Evolutionary conservation across 2,797 vertebrate genomes (phyloP).

Genomic region (Erethizon dorsatum): DNA sequence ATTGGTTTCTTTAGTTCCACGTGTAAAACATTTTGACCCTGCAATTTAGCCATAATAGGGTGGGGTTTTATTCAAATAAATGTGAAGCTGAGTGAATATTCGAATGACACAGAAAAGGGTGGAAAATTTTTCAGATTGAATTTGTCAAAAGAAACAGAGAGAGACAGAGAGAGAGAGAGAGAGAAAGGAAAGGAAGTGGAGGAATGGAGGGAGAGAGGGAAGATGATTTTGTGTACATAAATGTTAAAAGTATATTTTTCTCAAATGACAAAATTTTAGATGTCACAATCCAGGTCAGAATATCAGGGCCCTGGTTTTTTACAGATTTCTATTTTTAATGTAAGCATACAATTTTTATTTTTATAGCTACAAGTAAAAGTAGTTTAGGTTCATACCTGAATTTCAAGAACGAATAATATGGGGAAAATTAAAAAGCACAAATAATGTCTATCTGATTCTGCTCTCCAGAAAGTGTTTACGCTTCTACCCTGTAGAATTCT

Average conservation of each 20-base stretch:
- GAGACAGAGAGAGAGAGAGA: neutral
- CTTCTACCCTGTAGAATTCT: neutral
- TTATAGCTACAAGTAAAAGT: neutral
- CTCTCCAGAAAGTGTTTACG: neutral
- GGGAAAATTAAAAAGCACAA: neutral
- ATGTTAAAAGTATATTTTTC: neutral
- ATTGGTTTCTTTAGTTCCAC: neutral
- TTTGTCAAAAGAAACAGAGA: neutral
- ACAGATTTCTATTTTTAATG: neutral
- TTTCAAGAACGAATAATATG: neutral
- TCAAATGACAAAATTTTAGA: neutral
- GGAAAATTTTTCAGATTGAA: neutral
- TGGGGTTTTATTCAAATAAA: neutral
- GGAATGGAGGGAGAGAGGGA: neutral
- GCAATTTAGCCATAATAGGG: neutral
- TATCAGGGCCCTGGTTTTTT: neutral
- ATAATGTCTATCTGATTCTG: neutral
- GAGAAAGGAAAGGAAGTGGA: too few species aligned
- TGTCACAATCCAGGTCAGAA: neutral
- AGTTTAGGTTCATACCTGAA: neutral
- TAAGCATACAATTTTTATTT: neutral
- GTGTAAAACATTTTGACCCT: neutral
- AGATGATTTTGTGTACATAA: neutral
- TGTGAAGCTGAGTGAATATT: neutral
- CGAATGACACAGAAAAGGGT: neutral